phyloP scores from a whole-genome alignment of 1,140 invertebrate genomes.

The Himalopsyche phryganea region DNA sequence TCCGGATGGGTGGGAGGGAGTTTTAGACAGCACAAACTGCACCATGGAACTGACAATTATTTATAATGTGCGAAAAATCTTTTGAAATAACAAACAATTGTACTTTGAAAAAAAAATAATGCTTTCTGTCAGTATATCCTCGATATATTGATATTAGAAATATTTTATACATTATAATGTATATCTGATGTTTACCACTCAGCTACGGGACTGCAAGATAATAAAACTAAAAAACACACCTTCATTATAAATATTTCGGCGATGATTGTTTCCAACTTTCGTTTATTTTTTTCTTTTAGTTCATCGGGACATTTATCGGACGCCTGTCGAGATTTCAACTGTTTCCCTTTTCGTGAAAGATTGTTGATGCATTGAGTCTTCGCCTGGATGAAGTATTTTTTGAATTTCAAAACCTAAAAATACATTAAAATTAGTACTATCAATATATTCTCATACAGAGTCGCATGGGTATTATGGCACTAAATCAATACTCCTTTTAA shows the following conservation, averaged over 20 bases:
- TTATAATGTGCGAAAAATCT: too few species aligned
- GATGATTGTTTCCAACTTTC: conserved; percentile 19
- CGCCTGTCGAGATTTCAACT: conserved; percentile 8
- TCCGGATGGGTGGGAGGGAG: too few species aligned
- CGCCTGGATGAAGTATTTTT: conserved; percentile 23
- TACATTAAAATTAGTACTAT: not conserved
- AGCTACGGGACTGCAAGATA: too few species aligned
- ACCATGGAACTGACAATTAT: too few species aligned
- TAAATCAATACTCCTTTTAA: not conserved
- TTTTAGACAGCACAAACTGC: too few species aligned
- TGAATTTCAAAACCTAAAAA: conserved; percentile 27
- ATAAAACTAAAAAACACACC: too few species aligned
- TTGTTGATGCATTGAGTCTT: conserved; percentile 28
- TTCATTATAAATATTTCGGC: conserved; percentile 27
- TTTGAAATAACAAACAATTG: too few species aligned
- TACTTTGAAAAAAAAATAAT: too few species aligned
- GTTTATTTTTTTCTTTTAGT: conserved; percentile 19
- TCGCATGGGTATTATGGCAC: not conserved
- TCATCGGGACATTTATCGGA: conserved; percentile 9
- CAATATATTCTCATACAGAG: not conserved
- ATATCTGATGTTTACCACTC: too few species aligned
- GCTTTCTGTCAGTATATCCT: too few species aligned
- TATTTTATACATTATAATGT: too few species aligned
- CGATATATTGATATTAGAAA: too few species aligned
- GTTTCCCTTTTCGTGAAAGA: conserved; percentile 18